Evolutionary conservation across 2,888 invertebrate species (phyloP).

Genomic region (Trilocha varians): DNA sequence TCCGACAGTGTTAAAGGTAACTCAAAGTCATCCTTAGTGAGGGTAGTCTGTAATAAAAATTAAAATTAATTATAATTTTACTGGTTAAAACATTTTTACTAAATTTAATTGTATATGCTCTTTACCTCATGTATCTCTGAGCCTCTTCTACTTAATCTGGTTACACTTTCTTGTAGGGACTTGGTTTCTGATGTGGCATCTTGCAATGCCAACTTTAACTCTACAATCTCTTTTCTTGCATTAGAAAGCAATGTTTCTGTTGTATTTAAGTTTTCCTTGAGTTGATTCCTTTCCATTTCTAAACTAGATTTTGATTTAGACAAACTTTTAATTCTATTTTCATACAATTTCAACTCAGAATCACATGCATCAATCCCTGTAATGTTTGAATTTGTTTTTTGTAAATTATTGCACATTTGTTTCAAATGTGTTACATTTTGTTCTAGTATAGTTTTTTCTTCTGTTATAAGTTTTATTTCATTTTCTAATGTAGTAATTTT

Average conservation of each 20-base stretch:
- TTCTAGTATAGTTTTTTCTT: conserved; percentile 55
- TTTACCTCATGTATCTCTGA: conserved; percentile 44
- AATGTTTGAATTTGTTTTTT: conserved; percentile 35
- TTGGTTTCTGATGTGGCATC: conserved; percentile 77
- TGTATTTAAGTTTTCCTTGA: conserved; percentile 70
- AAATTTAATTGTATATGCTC: too few species aligned
- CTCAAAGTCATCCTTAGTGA: conserved; percentile 41
- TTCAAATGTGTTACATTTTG: conserved; percentile 58
- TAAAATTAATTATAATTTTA: too few species aligned
- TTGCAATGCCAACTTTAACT: conserved; percentile 74
- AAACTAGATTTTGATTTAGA: conserved; percentile 73
- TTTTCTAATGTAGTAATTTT: conserved; percentile 53
- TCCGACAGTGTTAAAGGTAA: conserved; percentile 52
- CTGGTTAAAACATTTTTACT: too few species aligned
- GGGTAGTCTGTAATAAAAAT: conserved; percentile 31
- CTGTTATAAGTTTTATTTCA: conserved; percentile 56
- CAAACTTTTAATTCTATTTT: conserved; percentile 59
- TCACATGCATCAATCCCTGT: conserved; percentile 39
- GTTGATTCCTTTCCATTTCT: conserved; percentile 76
- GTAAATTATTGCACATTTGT: conserved; percentile 55
- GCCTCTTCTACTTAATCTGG: conserved; percentile 38
- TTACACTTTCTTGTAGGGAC: conserved; percentile 68
- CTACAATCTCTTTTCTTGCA: conserved; percentile 78
- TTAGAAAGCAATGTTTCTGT: conserved; percentile 77
- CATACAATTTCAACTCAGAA: conserved; percentile 60